These are phyloP conservation scores for Macropus fuliginosus DNA, from an alignment of 2,797 vertebrate species.

Conservation along the genomic window DNA sequence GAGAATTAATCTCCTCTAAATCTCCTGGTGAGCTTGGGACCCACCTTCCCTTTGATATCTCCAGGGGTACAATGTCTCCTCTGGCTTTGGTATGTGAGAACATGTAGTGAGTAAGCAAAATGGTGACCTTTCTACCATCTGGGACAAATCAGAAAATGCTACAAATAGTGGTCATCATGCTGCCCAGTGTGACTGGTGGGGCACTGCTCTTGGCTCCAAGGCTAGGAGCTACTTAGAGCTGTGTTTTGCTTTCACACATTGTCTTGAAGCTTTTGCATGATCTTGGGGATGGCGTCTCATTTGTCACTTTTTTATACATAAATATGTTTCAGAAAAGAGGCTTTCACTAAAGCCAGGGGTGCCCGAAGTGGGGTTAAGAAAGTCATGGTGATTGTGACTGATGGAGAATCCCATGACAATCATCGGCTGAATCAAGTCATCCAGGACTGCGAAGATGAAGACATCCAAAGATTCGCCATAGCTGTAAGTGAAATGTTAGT, in stretches of 20 bases:
- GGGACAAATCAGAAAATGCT: neutral
- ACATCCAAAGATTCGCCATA: slow-evolving; percentile 95
- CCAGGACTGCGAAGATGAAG: slow-evolving; percentile 87
- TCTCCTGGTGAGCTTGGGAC: neutral
- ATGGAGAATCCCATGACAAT: slow-evolving; percentile 96
- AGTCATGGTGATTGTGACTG: slow-evolving; percentile 98
- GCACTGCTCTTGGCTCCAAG: neutral
- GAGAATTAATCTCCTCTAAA: slow-evolving; percentile 10
- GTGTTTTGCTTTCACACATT: neutral
- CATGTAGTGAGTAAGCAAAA: neutral
- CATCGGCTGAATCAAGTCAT: slow-evolving; percentile 87
- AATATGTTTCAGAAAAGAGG: slow-evolving; percentile 88
- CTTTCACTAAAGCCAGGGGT: slow-evolving; percentile 92
- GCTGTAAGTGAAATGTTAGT: slow-evolving; percentile 89
- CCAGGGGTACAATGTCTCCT: neutral
- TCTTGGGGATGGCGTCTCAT: slow-evolving; percentile 26
- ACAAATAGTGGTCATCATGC: neutral
- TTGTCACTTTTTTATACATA: slow-evolving; percentile 54
- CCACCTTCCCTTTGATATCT: slow-evolving; percentile 10
- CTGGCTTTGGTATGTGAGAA: neutral
- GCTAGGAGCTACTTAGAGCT: neutral
- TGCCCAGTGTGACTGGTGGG: neutral
- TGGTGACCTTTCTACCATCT: neutral
- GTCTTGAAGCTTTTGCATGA: neutral
- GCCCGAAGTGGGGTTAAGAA: slow-evolving; percentile 94